These are phyloP conservation scores for Dermolepida albohirtum DNA, from an alignment of 2,888 invertebrate species.

Conservation along the genomic window DNA sequence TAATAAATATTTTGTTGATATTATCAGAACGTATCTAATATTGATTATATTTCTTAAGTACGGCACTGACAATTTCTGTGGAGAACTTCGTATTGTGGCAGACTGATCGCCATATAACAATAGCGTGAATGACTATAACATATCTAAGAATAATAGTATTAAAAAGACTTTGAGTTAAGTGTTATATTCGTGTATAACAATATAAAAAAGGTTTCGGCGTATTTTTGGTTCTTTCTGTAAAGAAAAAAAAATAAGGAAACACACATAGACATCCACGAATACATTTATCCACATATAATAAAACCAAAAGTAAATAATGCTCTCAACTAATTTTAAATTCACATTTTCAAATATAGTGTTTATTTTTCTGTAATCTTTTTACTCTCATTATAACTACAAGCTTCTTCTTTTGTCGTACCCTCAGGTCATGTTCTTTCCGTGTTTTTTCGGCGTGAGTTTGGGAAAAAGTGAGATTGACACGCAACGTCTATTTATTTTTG, in stretches of 20 bases:
- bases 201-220: constrained; percentile 50
- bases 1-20: background rate
- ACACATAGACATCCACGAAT: background rate
- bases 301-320: constrained; percentile 14
- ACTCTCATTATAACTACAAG: too few species aligned
- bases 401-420: constrained; percentile 6
- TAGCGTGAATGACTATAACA: constrained; percentile 56
- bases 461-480: background rate
- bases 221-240: constrained; percentile 46
- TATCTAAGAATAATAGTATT: constrained; percentile 56
- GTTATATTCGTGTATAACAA: constrained; percentile 51
- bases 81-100: constrained; percentile 53
- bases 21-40: background rate
- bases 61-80: constrained; percentile 51
- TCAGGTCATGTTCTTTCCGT: constrained; percentile 4
- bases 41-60: constrained; percentile 39
- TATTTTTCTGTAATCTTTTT: constrained; percentile 9
- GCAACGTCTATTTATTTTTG: constrained; percentile 20
- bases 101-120: constrained; percentile 54
- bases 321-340: constrained; percentile 24
- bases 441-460: background rate
- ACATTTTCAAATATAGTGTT: constrained; percentile 17
- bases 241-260: constrained; percentile 48
- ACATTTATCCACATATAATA: constrained; percentile 12
- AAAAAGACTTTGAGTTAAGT: constrained; percentile 54